Conservation (phyloP, 2,888 invertebrate species). For the Lithophane socia region DNA sequence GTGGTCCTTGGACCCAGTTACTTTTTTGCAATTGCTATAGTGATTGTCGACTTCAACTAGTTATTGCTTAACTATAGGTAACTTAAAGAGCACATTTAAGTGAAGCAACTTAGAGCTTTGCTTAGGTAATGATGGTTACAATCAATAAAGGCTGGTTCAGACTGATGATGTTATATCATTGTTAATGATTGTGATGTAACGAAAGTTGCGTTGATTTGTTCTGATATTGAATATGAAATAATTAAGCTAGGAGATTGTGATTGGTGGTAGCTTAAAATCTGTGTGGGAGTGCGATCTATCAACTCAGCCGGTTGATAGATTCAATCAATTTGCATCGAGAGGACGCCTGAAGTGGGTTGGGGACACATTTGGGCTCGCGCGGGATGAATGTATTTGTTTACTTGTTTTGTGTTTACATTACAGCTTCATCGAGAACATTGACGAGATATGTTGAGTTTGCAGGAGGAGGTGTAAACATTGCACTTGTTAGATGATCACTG, state of each 20-base stretch:
- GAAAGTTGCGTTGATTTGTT: constrained; percentile 12
- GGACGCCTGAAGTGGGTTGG: not conserved
- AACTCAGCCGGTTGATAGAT: not conserved
- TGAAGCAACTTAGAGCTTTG: constrained; percentile 47
- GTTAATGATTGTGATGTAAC: constrained; percentile 34
- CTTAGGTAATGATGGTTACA: constrained; percentile 32
- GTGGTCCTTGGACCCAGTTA: constrained; percentile 24
- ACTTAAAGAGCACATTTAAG: constrained; percentile 18
- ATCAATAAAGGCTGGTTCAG: constrained; percentile 17
- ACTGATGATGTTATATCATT: constrained; percentile 30
- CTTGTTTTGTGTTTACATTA: not conserved
- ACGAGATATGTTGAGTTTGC: not conserved
- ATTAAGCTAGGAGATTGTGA: constrained; percentile 18
- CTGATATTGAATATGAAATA: constrained; percentile 4
- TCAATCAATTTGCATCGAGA: not conserved
- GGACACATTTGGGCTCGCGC: not conserved
- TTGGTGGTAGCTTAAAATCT: not conserved
- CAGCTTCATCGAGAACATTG: not conserved
- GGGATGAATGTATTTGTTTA: not conserved
- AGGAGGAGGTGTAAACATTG: not conserved
- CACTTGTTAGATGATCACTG: not conserved
- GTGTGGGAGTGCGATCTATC: not conserved
- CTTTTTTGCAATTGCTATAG: constrained; percentile 30
- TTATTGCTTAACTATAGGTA: constrained; percentile 41
- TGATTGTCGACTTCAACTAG: constrained; percentile 13